These are phyloP conservation scores for Nerophis lumbriciformis DNA, from an alignment of 2,113 vertebrate species.

Conservation along the genomic window DNA sequence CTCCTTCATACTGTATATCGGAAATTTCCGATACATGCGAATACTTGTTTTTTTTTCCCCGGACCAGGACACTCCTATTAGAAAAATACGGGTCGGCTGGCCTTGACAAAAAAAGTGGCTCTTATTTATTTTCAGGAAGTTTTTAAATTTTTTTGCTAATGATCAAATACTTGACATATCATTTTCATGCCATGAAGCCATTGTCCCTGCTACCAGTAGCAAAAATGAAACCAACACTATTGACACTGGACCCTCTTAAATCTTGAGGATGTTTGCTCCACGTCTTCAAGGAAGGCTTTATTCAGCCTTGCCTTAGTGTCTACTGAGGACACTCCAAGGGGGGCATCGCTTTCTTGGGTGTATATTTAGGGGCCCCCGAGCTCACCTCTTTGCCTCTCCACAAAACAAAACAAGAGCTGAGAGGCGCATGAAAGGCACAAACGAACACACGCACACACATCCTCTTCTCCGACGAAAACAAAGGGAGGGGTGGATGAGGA, in stretches of 20 bases:
- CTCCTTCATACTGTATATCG: too few relatives aligned
- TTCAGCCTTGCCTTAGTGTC: slow-evolving; percentile 37
- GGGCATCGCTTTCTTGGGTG: slow-evolving; percentile 33
- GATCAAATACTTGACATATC: slow-evolving; percentile 9
- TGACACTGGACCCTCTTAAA: slow-evolving; percentile 32
- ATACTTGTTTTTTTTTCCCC: too few relatives aligned
- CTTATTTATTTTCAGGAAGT: too few relatives aligned
- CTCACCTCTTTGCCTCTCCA: slow-evolving; percentile 42
- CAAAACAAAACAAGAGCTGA: slow-evolving; percentile 33
- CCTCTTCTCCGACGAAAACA: slow-evolving; percentile 43
- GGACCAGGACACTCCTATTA: too few relatives aligned
- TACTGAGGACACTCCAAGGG: slow-evolving; percentile 34
- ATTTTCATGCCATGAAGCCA: slow-evolving; percentile 19
- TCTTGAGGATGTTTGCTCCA: slow-evolving; percentile 32
- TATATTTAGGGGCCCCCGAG: slow-evolving; percentile 35
- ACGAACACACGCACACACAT: slow-evolving; percentile 40
- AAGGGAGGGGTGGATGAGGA: slow-evolving; percentile 25
- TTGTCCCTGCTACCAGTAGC: slow-evolving; percentile 11
- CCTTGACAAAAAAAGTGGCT: too few relatives aligned
- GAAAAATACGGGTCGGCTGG: too few relatives aligned
- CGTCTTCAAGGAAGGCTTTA: slow-evolving; percentile 25
- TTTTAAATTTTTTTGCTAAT: too few relatives aligned
- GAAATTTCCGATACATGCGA: too few relatives aligned
- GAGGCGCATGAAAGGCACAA: slow-evolving; percentile 28
- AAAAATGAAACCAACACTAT: slow-evolving; percentile 24